Evolutionary conservation across 35 echinoderm and acorn worm genomes (phyloP).

Genomic region (Apostichopus parvimensis): DNA sequence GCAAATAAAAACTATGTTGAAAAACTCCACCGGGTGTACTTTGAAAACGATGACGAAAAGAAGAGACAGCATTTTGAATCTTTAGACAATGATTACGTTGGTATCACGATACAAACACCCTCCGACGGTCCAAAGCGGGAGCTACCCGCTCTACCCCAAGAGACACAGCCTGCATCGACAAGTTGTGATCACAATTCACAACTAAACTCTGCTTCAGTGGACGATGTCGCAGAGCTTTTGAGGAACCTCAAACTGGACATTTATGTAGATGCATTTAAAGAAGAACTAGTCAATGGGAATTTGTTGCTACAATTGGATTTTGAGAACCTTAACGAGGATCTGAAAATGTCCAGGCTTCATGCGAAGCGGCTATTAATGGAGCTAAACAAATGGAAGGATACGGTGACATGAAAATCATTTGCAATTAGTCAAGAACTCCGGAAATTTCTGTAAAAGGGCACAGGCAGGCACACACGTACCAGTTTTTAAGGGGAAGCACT

Average conservation of each 20-base stretch:
- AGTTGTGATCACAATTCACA: not conserved
- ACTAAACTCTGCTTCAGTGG: slow-evolving; percentile 1
- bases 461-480: too few relatives aligned
- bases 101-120: not conserved
- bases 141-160: not conserved
- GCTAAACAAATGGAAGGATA: not conserved
- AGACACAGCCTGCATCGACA: not conserved
- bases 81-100: slow-evolving; percentile 7
- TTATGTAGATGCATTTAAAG: slow-evolving; percentile 8
- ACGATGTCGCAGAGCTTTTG: slow-evolving; percentile 3
- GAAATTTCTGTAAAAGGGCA: too few relatives aligned
- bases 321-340: slow-evolving; percentile 15
- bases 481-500: too few relatives aligned
- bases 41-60: slow-evolving; percentile 1
- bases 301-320: slow-evolving; percentile 22
- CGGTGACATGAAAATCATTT: too few relatives aligned
- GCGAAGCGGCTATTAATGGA: slow-evolving; percentile 5
- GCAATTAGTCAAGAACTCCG: too few relatives aligned
- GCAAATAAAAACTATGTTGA: not conserved
- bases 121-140: not conserved
- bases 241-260: slow-evolving; percentile 6
- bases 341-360: slow-evolving; percentile 26
- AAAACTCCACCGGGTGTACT: slow-evolving; percentile 15
- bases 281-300: slow-evolving; percentile 16
- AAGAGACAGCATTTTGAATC: not conserved